Evolutionary conservation across 2,797 vertebrate genomes (phyloP), one percentile per base, ranked within the genome.

Genomic region (Apodemus agrarius): DNA sequence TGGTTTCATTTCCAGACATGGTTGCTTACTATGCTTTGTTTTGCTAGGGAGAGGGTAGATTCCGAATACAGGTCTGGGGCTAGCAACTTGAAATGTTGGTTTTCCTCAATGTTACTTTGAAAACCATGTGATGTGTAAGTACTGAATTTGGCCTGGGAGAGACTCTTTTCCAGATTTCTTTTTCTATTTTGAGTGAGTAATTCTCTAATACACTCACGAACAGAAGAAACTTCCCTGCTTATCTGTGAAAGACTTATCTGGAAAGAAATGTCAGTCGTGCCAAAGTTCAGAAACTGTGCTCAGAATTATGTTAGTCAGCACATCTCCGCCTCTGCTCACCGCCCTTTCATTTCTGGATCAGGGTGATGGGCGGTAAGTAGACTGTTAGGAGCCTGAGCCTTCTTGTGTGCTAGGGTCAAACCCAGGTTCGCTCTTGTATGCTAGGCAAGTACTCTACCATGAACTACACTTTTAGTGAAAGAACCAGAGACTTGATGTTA

Each of bases 81-180:
- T 54, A 40, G 75, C 83, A 43, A 87, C 52, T 91, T 74, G n/a
- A 46, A 91, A 16, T 93, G 61, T 40, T 26, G 37, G 49, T 59
- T 49, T 95, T 81, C 40, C 61, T 95, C 19, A 61, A 31, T 29
- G 63, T n/a, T 76, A 83, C 34, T 94, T 81, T 93, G 37, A 72
- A 67, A 93, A n/a, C 90, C n/a, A 59, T 74, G 74, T 49, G 76
- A 93, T 90, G 94, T 90, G 4, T 96, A 80, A 96, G 84, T 46
- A 49, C 78, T 87, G 88, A 87, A 52, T 24, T 85, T 88, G 88
- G 54, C 1, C 67, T 95, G 72, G 43, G 59, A 85, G 43, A 37
- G 43, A 69, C 26, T 85, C 2, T 81, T 91, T 89, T 89, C 76
- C 89, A 74, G 34, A 40, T 67, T 82, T 76, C 17, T 94, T 95